Percentiles rank a stretch among this genome's conserved stretches.
Conservation (phyloP, 2,113 vertebrate genomes). For the Oxyura jamaicensis region DNA sequence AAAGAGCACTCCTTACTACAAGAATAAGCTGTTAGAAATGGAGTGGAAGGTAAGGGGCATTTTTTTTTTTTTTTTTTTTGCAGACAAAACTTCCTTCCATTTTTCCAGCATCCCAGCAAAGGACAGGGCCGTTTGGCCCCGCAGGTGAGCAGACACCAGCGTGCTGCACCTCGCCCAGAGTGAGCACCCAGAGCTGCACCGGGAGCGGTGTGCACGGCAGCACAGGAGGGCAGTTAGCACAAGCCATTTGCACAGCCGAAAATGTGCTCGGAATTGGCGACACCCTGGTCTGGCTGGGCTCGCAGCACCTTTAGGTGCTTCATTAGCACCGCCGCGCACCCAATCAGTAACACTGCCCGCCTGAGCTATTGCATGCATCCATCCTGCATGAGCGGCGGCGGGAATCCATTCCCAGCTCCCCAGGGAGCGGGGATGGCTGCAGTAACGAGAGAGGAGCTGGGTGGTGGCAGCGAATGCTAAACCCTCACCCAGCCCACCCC, state of each 20-base stretch:
- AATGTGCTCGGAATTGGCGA: too few relatives aligned
- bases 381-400: accelerated
- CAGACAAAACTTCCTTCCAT: not conserved
- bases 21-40: not conserved
- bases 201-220: not conserved
- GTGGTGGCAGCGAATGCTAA: not conserved
- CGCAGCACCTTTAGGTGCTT: not conserved
- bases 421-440: accelerated
- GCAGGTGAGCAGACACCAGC: not conserved
- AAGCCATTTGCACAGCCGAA: not conserved
- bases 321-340: not conserved
- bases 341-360: not conserved
- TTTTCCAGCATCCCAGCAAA: not conserved
- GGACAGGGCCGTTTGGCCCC: not conserved
- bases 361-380: not conserved
- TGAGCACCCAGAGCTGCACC: not conserved
- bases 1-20: not conserved
- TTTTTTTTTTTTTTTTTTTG: not conserved
- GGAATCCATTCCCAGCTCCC: not conserved
- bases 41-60: not conserved
- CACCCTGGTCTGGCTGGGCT: not conserved
- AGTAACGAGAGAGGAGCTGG: not conserved
- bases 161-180: not conserved
- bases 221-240: not conserved
- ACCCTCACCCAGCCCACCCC: not conserved